Conservation (phyloP, 2,888 invertebrate species). For the Pristionchus fissidentatus region DNA sequence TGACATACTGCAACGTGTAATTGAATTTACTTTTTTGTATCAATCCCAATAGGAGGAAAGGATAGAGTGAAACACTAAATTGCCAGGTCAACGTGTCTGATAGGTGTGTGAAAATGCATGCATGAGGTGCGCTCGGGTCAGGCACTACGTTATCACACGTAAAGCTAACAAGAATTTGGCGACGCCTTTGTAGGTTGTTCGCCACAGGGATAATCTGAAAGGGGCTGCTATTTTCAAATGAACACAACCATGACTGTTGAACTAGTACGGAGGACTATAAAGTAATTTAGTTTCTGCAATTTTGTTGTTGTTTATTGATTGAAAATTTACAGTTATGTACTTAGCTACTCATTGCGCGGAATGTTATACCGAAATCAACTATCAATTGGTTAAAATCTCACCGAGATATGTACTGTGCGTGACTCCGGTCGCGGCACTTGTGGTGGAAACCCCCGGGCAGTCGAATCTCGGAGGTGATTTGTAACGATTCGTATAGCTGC, state of each 20-base stretch:
- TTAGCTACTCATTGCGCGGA: no score
- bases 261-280: no score
- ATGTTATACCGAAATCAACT: no score
- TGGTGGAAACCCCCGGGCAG: constrained; percentile 32
- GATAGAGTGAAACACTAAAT: not conserved
- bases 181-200: not conserved
- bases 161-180: no score
- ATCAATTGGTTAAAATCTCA: not conserved
- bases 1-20: not conserved
- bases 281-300: no score
- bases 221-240: not conserved
- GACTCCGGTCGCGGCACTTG: not conserved
- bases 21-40: no score
- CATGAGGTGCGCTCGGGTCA: no score
- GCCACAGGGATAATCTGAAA: not conserved
- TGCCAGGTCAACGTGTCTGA: no score
- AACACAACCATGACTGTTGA: no score
- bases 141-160: no score
- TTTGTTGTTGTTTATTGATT: no score
- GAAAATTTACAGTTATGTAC: no score
- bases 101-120: not conserved
- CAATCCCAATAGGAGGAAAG: constrained; percentile 3
- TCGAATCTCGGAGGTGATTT: constrained; percentile 15
- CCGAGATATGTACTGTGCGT: not conserved
- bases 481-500: constrained; percentile 30